Evolutionary conservation across 2,113 vertebrate species (phyloP).

Genomic region (Zootoca vivipara): DNA sequence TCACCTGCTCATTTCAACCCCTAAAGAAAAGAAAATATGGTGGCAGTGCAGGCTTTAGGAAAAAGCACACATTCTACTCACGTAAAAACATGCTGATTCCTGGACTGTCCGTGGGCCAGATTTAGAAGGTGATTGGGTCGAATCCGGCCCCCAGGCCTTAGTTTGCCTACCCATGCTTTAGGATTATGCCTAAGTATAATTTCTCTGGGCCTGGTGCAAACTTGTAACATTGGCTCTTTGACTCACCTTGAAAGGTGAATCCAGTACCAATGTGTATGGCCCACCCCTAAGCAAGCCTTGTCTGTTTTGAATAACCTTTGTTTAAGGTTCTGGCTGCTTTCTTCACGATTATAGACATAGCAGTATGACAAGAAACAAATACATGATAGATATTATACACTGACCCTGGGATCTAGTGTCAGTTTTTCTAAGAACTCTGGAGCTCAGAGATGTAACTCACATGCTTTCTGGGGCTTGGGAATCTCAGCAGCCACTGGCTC

Average conservation of each 20-base stretch:
- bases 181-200: neutral
- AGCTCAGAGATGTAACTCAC: neutral
- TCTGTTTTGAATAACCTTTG: neutral
- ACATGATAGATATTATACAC: neutral
- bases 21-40: too few species aligned
- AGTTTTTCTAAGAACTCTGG: neutral
- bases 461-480: neutral
- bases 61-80: too few species aligned
- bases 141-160: too few species aligned
- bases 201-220: neutral
- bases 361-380: neutral
- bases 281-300: neutral
- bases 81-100: too few species aligned
- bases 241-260: neutral
- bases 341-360: neutral
- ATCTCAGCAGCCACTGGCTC: neutral
- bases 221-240: neutral
- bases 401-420: neutral
- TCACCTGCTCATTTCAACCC: neutral
- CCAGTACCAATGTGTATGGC: neutral
- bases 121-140: too few species aligned
- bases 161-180: too few species aligned
- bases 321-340: neutral
- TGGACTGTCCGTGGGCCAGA: too few species aligned
- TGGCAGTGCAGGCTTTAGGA: too few species aligned